Base-by-base conservation (phyloP, 2,113 vertebrate genomes). In the Nycticryphes semicollaris region DNA sequence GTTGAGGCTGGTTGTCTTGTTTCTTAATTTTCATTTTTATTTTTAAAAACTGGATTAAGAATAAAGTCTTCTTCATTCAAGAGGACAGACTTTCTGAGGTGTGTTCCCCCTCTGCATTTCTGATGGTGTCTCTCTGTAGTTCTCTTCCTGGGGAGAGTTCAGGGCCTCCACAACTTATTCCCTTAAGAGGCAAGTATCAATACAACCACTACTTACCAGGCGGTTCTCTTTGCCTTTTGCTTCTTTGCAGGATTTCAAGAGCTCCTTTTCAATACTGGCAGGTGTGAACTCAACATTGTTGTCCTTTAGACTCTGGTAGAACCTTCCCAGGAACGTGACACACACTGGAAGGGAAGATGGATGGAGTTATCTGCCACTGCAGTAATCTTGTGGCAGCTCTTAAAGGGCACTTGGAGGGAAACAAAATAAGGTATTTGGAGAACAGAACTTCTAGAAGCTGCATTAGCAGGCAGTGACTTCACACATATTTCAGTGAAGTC, bases 221-320 rank as follows among this genome's bases (percentile, higher is more conserved):
- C 99, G 98, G 90, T 99, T 99, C 85, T 99, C 99, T 98, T 99
- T 99, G 91, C 99, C 98, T 97, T 98, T 99, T 59, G 98, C 98
- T 27, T 99, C 98, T 66, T 97, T 98, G 98, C 99, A 99, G 94
- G 94, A 97, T 87, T 98, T 98, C 7, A 97, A 31, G 30, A 99
- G 94, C 80, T 99, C 98, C 89, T 98, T 98, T 97, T 99, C 99
- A 79, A 99, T 98, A 92, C 97, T 97, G 17, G 96, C 97, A 41
- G 97, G 98, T 93, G 97, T 98, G 91, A 99, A 99, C 6, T 98
- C 98, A 30, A 98, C 89, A 5, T 98, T 37, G 18, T 97, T 96
- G 88, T 99, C 99, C 92, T 98, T 98, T 33, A 99, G 97, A 18
- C 98, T 98, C 97, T 99, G 98, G 90, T 99, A 99, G 91, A 99